Base-by-base conservation (phyloP, 1,140 invertebrate genomes). In the Ylistrum balloti region DNA sequence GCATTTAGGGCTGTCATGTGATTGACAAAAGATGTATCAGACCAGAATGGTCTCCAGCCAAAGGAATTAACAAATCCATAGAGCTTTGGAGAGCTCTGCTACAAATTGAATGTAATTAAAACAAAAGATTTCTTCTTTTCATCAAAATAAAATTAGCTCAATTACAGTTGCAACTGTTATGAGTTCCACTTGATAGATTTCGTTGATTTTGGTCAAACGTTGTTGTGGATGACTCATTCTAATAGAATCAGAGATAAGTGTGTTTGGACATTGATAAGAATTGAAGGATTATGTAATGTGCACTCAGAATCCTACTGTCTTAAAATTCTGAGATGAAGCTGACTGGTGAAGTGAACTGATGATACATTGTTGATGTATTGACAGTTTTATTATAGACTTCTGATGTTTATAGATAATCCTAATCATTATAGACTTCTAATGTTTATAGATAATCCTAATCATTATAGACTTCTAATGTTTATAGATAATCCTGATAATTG, bases 71-170 rank as follows among this genome's bases (percentile, higher is more conserved):
- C 56, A 28, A 74, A 74, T 74, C 56, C n/a, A 28, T 28, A 74
- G n/a, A 17, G 56, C 20, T 74, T 74, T n/a, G n/a, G 56, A 74
- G 56, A 74, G n/a, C 56, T 28, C 56, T 11, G 13, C 1, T 74
- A 74, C 56, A 74, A 74, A 74, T 74, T 74, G 56, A 74, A 74
- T 28, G 56, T 74, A 74, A 74, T 74, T 74, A 74, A 74, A 74
- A 74, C 56, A 74, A 74, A 74, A 74, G 56, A 74, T 74, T 74
- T 74, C 56, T n/a, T 74, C n/a, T 28, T 74, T 74, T 74, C 56
- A 74, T 74, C 56, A 74, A n/a, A n/a, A 74, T 28, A n/a, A 28
- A 74, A 74, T 74, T 74, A 74, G n/a, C 56, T 74, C n/a, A 28
- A 28, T 74, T 28, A 74, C n/a, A 74, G 28, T 74, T 74, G 1